A percentile compares a stretch with the other conserved stretches of the same genome.
Conservation (phyloP, 1,140 invertebrate genomes). For the Nymphalis io region DNA sequence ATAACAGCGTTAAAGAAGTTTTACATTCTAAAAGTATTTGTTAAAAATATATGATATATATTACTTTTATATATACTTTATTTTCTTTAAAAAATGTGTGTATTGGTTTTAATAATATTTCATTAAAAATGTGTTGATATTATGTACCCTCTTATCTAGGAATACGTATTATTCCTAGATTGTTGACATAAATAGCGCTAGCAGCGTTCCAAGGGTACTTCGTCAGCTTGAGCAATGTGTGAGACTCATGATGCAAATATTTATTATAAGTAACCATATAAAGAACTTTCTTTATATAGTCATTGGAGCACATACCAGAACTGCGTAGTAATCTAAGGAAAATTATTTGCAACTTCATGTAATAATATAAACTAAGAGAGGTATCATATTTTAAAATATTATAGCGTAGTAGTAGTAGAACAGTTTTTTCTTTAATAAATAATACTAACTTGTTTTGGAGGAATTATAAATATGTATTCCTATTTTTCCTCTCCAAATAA, state of each 20-base stretch:
- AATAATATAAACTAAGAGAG: not conserved
- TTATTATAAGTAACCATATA: conserved; percentile 36
- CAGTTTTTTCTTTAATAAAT: too few relatives aligned
- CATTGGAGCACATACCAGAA: conserved; percentile 38
- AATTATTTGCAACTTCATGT: conserved; percentile 12
- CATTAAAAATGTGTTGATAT: not conserved
- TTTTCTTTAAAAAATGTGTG: too few relatives aligned
- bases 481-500: too few relatives aligned
- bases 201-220: conserved; percentile 34
- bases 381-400: not conserved
- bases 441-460: too few relatives aligned
- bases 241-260: conserved; percentile 39
- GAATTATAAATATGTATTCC: too few relatives aligned
- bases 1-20: not conserved
- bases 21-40: not conserved
- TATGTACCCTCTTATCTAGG: not conserved
- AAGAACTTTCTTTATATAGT: conserved; percentile 43
- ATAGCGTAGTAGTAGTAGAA: too few relatives aligned
- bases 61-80: too few relatives aligned
- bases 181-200: conserved; percentile 30
- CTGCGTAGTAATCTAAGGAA: conserved; percentile 32
- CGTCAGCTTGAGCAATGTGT: conserved; percentile 35
- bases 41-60: too few relatives aligned
- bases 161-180: conserved; percentile 22
- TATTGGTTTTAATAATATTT: too few relatives aligned